These are phyloP conservation scores for Gallinago solitaria DNA, from an alignment of 2,797 vertebrate species.

Conservation along the genomic window DNA sequence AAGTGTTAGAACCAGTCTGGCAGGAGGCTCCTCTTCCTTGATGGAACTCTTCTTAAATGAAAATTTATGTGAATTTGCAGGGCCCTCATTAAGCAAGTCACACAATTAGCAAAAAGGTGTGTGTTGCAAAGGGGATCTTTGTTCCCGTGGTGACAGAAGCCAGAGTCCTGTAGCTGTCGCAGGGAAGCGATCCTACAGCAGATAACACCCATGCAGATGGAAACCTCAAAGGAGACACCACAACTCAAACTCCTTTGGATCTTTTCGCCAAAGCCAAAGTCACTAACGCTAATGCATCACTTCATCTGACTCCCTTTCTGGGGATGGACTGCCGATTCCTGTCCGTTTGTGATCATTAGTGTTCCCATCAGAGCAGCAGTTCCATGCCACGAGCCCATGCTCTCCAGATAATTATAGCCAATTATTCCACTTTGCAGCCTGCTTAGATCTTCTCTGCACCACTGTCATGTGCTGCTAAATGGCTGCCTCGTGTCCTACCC, in stretches of 20 bases:
- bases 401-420: background rate
- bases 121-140: slow-evolving; percentile 40
- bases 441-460: background rate
- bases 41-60: background rate
- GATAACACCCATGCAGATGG: background rate
- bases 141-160: slow-evolving; percentile 40
- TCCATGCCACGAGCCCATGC: rapidly evolving
- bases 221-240: background rate
- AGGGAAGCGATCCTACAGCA: background rate
- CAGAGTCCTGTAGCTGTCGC: background rate
- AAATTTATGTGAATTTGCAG: slow-evolving; percentile 49
- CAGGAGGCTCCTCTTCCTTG: slow-evolving; percentile 22
- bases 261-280: background rate
- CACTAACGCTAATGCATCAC: background rate
- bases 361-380: background rate
- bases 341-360: background rate
- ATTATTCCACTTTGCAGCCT: background rate
- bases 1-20: background rate
- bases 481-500: background rate
- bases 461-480: background rate
- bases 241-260: background rate
- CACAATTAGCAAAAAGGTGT: slow-evolving; percentile 13
- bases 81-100: slow-evolving; percentile 51
- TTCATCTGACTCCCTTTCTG: background rate
- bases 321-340: background rate